Base-by-base conservation (phyloP, 2,888 invertebrate species). In the Acanthococcus lagerstroemiae region DNA sequence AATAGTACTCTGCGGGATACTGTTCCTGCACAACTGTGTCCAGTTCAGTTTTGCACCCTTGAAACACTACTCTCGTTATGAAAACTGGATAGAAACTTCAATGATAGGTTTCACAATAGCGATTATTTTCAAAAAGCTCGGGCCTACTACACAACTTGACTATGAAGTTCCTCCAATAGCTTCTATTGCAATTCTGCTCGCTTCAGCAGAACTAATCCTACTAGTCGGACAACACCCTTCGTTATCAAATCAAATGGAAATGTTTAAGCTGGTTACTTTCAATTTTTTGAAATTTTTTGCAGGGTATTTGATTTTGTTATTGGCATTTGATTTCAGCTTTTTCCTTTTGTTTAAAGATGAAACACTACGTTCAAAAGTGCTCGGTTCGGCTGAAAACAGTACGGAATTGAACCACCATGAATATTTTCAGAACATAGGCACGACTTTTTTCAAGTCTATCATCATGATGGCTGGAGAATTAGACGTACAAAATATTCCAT, bases 391-490 rank as follows among this genome's bases (percentile, higher is more conserved):
- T 83, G 66, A 70, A 69, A 25, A 74, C 0, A 78, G 77, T 19
- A 82, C 83, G 66, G 83, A 84, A 71, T 72, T 73, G 66, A n/a
- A n/a, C n/a, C n/a, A n/a, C n/a, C n/a, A n/a, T n/a, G n/a, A n/a
- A n/a, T 84, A 84, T 70, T 90, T 90, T 71, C 78, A 80, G 1
- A 82, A 84, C 75, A 86, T 87, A 0, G 84, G 82, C 3, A 80
- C 82, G 68, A 86, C 90, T 0, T 73, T 90, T 44, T 88, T 90
- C 71, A 90, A 90, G 77, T 90, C 90, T 0, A 83, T 90, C 24
- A 87, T 90, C 1, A 90, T 90, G 90, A 78, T 90, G 70, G 90
- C 90, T 0, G 90, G 90, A 12, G 90, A 90, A 76, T 89, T 90
- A 71, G 90, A 90, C 73, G 88, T 88, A 0, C 81, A 84, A n/a